phyloP scores from a whole-genome alignment of 2,113 vertebrate species.

The Cyanoderma ruficeps region DNA sequence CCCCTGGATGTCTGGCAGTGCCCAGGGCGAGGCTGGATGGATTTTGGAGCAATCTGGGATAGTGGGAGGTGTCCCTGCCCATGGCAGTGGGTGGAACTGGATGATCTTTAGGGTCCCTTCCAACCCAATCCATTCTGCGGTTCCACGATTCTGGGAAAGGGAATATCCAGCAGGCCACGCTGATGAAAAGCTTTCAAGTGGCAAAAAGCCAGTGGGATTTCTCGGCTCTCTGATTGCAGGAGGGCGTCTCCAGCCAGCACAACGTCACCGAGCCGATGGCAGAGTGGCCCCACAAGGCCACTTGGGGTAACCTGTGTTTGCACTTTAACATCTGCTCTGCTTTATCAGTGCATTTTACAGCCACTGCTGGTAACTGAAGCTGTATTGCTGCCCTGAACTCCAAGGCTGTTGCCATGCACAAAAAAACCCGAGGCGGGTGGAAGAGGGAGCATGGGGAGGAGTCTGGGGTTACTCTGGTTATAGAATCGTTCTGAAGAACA shows the following conservation, averaged over 20 bases:
- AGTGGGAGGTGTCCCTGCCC: neutral
- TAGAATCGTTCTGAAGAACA: neutral
- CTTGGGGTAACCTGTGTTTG: neutral
- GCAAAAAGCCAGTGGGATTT: neutral
- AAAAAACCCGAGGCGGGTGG: neutral
- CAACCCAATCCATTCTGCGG: neutral
- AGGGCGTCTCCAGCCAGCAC: neutral
- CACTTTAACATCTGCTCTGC: neutral
- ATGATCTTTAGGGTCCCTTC: neutral
- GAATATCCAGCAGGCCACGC: neutral
- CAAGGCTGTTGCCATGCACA: neutral
- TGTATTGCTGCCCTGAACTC: neutral
- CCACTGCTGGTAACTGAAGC: neutral
- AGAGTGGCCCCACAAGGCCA: neutral
- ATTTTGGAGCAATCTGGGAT: neutral
- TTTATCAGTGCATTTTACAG: slow-evolving; percentile 27
- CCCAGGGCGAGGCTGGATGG: neutral
- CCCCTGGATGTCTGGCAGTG: neutral
- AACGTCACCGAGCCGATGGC: rapidly evolving
- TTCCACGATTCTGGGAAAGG: neutral
- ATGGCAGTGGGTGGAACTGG: rapidly evolving
- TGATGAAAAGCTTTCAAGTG: neutral
- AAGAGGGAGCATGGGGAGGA: neutral
- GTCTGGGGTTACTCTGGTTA: neutral
- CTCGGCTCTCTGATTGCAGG: neutral